phyloP scores from a whole-genome alignment of 2,113 vertebrate genomes.

The Mohoua ochrocephala region DNA sequence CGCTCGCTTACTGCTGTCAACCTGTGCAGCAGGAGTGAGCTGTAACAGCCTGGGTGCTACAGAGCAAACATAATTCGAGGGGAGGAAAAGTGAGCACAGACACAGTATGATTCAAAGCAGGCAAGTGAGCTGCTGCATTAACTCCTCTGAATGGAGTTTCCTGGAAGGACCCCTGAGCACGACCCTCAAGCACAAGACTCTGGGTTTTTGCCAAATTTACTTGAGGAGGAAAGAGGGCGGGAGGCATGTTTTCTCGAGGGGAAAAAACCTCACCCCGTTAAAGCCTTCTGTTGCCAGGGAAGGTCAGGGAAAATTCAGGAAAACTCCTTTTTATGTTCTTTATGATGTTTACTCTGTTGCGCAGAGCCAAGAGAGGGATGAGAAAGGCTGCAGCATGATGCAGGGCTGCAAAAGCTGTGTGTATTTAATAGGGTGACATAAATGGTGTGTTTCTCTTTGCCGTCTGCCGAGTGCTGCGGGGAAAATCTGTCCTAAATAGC shows the following conservation, averaged over 20 bases:
- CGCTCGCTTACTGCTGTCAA: background rate
- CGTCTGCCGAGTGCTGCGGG: constrained; percentile 19
- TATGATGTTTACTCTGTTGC: constrained; percentile 51
- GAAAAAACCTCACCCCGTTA: background rate
- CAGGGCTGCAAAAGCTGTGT: constrained; percentile 13
- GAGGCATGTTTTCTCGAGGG: constrained; percentile 14
- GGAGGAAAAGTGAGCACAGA: background rate
- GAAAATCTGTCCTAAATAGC: constrained; percentile 21
- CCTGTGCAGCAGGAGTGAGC: background rate
- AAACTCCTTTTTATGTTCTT: constrained; percentile 58
- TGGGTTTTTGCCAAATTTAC: constrained; percentile 13
- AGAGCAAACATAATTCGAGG: background rate
- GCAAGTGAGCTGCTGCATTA: background rate
- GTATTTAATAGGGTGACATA: constrained; percentile 44
- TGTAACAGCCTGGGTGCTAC: background rate
- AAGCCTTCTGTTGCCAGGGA: constrained; percentile 56
- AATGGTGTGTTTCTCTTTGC: constrained; percentile 54
- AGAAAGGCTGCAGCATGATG: constrained; percentile 22
- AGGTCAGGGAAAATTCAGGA: constrained; percentile 56
- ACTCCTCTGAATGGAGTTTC: background rate
- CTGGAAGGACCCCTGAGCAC: constrained; percentile 1
- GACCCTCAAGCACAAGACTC: background rate
- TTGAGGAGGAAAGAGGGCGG: background rate
- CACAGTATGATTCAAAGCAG: background rate
- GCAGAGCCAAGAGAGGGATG: constrained; percentile 18